These are phyloP conservation scores for Eupithecia pulchellata DNA, from an alignment of 2,888 invertebrate species.

Conservation along the genomic window DNA sequence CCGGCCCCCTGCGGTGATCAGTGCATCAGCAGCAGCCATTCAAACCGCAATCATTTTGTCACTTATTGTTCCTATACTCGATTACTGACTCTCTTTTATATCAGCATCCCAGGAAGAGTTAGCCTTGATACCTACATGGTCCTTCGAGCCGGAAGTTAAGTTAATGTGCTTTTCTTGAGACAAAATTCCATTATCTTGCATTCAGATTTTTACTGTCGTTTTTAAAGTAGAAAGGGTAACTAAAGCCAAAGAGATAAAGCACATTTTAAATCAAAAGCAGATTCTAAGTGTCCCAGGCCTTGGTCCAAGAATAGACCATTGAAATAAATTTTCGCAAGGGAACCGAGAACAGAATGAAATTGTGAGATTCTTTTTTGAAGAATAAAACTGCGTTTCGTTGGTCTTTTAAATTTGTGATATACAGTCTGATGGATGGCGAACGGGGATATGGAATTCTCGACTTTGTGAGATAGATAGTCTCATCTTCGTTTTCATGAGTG, in stretches of 20 bases:
- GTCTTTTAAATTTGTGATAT: conserved; percentile 61
- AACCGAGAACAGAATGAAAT: conserved; percentile 66
- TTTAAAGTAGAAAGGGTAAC: not conserved
- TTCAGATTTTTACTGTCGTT: not conserved
- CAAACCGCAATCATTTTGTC: too few relatives aligned
- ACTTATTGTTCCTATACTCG: too few relatives aligned
- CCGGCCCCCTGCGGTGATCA: too few relatives aligned
- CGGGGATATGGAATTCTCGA: not conserved
- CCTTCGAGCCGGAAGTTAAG: too few relatives aligned
- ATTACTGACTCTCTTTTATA: too few relatives aligned
- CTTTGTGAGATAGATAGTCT: not conserved
- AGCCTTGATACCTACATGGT: too few relatives aligned
- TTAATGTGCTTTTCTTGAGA: not conserved
- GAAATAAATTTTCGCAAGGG: conserved; percentile 71
- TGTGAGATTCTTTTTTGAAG: conserved; percentile 62
- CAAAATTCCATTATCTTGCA: not conserved
- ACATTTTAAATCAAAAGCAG: conserved; percentile 14
- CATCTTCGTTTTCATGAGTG: too few relatives aligned
- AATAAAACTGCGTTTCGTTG: conserved; percentile 69
- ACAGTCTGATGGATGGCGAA: conserved; percentile 41
- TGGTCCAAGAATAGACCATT: conserved; percentile 47
- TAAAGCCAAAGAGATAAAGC: not conserved
- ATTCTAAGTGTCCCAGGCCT: conserved; percentile 14
- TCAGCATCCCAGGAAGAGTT: too few relatives aligned
- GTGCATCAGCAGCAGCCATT: too few relatives aligned